Evolutionary conservation across 2,113 vertebrate species (phyloP), one percentile per base, ranked within the genome.

Genomic region (Chroicocephalus ridibundus): DNA sequence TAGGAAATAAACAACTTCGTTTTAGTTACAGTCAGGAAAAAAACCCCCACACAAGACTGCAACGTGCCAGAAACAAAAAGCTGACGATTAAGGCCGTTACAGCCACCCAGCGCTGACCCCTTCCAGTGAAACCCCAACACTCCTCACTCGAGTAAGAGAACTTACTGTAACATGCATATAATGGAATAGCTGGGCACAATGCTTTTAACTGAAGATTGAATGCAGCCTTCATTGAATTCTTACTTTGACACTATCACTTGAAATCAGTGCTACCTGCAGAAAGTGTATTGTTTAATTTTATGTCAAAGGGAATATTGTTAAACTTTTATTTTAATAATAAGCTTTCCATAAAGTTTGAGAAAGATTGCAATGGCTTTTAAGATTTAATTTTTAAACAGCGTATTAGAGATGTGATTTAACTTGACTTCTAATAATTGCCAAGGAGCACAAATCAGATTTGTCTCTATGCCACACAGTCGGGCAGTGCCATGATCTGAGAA

Each of bases 241-340:
- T 89, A 96, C n/a, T 96, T 82, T 96, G 95, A 97, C 93, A 97
- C 95, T 97, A 97, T 58, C 89, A 94, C 94, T 95, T 94, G 94
- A 95, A 93, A 96, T 70, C 93, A 94, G 89, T 91, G 86, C 96
- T 97, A 97, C 95, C 94, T 96, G 97, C 84, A 97, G 95, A 96
- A 51, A 96, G 87, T 10, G 96, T 61, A 95, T 36, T 47, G 81
- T 94, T 96, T 71, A 92, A 82, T 92, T 91, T 91, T 74, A 95
- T 21, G 51, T 95, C 89, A 96, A 88, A 95, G 81, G 89, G 82
- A 96, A 70, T 40, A 95, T 5, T 38, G n/a, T 54, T 54, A 70
- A 74, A 89, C 32, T 75, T 92, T 64, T 71, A 60, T 31, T 86
- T 89, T 77, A 88, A 55, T 83, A 57, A 72, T 38, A n/a, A 54